Evolutionary conservation across 2,113 vertebrate species (phyloP).

Genomic region (Columbina picui): DNA sequence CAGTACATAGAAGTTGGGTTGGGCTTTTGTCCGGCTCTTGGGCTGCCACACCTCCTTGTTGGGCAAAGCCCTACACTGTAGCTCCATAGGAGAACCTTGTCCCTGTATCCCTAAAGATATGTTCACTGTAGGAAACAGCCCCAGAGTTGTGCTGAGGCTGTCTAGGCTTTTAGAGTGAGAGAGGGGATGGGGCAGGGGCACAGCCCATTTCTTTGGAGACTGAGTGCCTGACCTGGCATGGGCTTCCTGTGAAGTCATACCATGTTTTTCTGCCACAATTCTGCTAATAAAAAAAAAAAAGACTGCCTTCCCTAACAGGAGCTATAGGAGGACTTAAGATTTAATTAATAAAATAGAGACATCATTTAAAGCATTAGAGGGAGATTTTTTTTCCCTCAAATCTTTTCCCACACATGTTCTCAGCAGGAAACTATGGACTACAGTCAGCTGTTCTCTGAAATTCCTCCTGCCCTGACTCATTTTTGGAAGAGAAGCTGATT

Average conservation of each 20-base stretch:
- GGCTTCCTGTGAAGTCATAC: not conserved
- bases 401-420: not conserved
- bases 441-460: conserved; percentile 17
- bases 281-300: not conserved
- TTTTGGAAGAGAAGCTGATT: conserved; percentile 26
- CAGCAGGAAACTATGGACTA: not conserved
- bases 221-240: not conserved
- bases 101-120: rapidly evolving
- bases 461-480: conserved; percentile 1
- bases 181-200: not conserved
- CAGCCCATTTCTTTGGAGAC: not conserved
- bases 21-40: not conserved
- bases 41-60: not conserved
- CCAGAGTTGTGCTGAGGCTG: not conserved
- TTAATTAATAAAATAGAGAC: not conserved
- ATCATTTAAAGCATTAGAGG: not conserved
- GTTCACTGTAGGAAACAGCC: not conserved
- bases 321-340: not conserved
- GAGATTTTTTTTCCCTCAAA: not conserved
- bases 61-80: not conserved
- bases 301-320: not conserved
- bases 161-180: not conserved
- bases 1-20: not conserved
- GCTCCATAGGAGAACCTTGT: not conserved
- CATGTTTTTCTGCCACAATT: not conserved